Evolutionary conservation across 2,113 vertebrate species (phyloP), one percentile per base, ranked within the genome.

Genomic region (Xiphophorus couchianus): DNA sequence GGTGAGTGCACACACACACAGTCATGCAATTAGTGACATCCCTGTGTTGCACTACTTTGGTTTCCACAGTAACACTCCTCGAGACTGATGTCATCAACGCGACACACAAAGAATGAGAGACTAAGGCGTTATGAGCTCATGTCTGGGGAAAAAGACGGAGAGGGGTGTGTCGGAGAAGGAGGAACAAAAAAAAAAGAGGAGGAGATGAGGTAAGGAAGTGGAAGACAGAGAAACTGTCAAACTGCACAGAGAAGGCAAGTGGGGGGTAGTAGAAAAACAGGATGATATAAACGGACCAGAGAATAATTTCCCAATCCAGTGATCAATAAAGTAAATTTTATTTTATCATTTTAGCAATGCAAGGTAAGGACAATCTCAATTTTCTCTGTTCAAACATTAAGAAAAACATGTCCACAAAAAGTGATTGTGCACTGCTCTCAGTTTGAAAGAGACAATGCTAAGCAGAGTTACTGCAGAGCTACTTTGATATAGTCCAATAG

Each of bases 1-100:
- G 28, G 28, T 28, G 28, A 28, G 28, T 28, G 28, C 28, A 35
- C 37, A 78, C 66, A 78, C 66, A 35, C 82, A 78, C 78, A 82
- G 82, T 79, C 51, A 67, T 48, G 51, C 85, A 86, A 81, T 91
- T 90, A 88, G 88, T 25, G 61, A 74, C 80, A 80, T 84, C 80
- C 81, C 81, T 48, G 83, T 22, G 76, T 87, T 1, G 62, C 81
- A 73, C 73, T 37, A 25, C 39, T 80, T 70, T 58, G 22, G 91
- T 92, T 92, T 89, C 92, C 89, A 85, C 74, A 80, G 92, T 80
- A 92, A 93, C 89, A 66, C 76, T 89, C 75, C 79, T 51, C n/a
- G 62, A 80, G 76, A 76, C 74, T 82, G 88, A 89, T 86, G 87
- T 88, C 93, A 91, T 92, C 85, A 86, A 66, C 0, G 54, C 62